Evolutionary conservation across 2,113 vertebrate species (phyloP).

Genomic region (Nycticryphes semicollaris): DNA sequence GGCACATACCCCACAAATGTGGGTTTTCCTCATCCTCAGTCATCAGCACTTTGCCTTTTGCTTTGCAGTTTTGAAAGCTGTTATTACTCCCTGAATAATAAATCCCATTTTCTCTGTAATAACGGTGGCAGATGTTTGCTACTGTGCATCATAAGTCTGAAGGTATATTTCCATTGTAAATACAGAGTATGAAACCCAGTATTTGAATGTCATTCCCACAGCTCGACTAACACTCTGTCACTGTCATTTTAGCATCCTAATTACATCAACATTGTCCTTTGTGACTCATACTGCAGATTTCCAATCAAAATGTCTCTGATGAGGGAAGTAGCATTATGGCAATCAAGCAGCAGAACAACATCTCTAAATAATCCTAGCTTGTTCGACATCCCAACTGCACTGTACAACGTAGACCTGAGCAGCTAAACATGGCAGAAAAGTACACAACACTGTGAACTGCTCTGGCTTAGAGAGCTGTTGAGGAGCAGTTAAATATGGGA

Average conservation of each 20-base stretch:
- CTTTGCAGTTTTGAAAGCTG: not conserved
- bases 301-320: conserved; percentile 46
- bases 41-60: not conserved
- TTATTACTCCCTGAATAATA: not conserved
- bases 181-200: not conserved
- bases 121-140: not conserved
- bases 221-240: not conserved
- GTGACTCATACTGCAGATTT: conserved; percentile 36
- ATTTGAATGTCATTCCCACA: conserved; percentile 22
- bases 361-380: not conserved
- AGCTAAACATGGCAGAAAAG: not conserved
- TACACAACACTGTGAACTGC: not conserved
- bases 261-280: conserved; percentile 42
- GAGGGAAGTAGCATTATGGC: not conserved
- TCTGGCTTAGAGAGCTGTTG: not conserved
- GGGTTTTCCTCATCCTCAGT: not conserved
- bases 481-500: not conserved
- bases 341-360: conserved; percentile 20
- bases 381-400: not conserved
- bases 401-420: not conserved
- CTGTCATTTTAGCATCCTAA: conserved; percentile 43
- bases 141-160: not conserved
- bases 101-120: not conserved
- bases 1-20: not conserved
- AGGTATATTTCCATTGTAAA: conserved; percentile 5